A percentile compares a stretch with the other conserved stretches of the same genome.
Conservation (phyloP, 2,888 invertebrate genomes). For the Zygogramma bicolorata region DNA sequence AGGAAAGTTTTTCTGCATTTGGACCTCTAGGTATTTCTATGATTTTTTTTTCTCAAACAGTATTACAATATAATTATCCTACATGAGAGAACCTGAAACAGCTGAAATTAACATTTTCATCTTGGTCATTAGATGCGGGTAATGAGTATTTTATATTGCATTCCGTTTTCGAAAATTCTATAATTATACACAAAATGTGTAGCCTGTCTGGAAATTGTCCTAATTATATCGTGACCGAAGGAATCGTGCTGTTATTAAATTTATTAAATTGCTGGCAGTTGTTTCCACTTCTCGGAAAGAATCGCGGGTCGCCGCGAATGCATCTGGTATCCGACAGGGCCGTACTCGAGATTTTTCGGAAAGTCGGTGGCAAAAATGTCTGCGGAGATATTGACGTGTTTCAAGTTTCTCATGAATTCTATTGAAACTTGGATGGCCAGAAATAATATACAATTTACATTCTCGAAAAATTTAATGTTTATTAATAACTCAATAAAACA, state of each 20-base stretch:
- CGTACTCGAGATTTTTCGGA: conserved; percentile 27
- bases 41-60: no score
- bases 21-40: no score
- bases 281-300: conserved; percentile 60
- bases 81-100: no score
- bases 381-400: no score
- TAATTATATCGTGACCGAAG: conserved; percentile 64
- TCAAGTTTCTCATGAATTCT: no score
- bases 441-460: no score
- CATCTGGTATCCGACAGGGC: conserved; percentile 26
- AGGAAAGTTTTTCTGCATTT: no score
- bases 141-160: conserved; percentile 16
- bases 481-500: no score
- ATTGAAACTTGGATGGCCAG: no score
- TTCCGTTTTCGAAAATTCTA: conserved; percentile 40
- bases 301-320: conserved; percentile 45
- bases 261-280: conserved; percentile 63
- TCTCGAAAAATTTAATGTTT: no score
- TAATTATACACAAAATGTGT: conserved; percentile 50
- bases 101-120: no score
- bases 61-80: no score
- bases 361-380: background rate
- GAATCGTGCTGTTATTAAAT: conserved; percentile 64
- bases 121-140: background rate
- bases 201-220: conserved; percentile 54